phyloP scores from a whole-genome alignment of 2,113 vertebrate species.

The Dipodomys merriami region DNA sequence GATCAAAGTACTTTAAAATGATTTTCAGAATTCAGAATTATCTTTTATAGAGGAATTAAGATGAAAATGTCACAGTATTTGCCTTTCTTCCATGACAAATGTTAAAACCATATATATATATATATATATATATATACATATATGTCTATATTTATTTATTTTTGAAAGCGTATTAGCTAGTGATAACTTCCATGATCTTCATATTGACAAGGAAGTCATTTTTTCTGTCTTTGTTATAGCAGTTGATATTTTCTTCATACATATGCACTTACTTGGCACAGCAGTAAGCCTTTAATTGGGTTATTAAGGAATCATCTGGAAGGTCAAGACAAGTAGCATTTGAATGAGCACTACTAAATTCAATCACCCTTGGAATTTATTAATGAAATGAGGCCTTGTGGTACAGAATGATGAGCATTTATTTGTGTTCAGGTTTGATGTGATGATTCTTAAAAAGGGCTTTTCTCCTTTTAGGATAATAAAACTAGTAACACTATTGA shows the following conservation, averaged over 20 bases:
- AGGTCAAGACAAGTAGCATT: background rate
- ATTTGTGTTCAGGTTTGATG: background rate
- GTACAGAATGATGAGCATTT: background rate
- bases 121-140: too few species aligned
- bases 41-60: background rate
- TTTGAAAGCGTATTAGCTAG: background rate
- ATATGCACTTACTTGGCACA: background rate
- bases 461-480: background rate
- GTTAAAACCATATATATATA: background rate
- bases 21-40: background rate
- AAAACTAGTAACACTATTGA: background rate
- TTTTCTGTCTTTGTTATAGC: background rate
- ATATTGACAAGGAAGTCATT: background rate
- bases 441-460: background rate
- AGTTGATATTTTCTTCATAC: background rate
- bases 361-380: background rate
- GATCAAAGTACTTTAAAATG: background rate
- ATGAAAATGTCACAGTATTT: background rate
- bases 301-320: constrained; percentile 34
- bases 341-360: background rate
- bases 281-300: background rate
- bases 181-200: background rate
- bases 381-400: background rate
- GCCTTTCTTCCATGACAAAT: background rate
- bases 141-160: background rate